Evolutionary conservation across 2,113 vertebrate species (phyloP), one percentile per base, ranked within the genome.

Genomic region (Nibea albiflora): DNA sequence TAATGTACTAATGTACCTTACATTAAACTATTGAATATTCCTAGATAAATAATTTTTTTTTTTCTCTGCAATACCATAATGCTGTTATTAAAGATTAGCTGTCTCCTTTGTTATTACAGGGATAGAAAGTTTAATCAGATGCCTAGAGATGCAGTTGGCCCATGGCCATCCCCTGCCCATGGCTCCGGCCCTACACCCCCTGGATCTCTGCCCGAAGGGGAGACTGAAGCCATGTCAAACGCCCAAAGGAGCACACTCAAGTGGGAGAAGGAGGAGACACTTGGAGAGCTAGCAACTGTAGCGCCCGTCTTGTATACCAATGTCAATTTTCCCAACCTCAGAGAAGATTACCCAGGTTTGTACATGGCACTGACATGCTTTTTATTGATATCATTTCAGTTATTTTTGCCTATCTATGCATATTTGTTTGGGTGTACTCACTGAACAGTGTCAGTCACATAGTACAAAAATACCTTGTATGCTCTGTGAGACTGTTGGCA

Each of bases 271-370:
- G 98, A 99, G 77, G 98, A 99, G 92, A 96, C 97, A 14, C 95
- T 99, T 73, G 98, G 97, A 52, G 98, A 99, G 80, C 96, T 97
- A 94, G 98, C 98, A 53, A 99, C 98, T 0, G 98, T 99, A 3
- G 98, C 98, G 2, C 98, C 98, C 1, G 98, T 99, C 79, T 96
- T 99, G 4, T 99, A 99, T 85, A 99, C 98, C 20, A 99, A 99
- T 81, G 94, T 99, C 61, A 99, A 99, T 88, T 99, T 99, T 79
- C 98, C 98, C 62, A 97, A 95, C 74, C 95, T 99, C 63, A 98
- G 95, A 93, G 98, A 98, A 74, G 98, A 99, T 84, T 99, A 98
- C 84, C 98, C 98, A 79, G 98, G 98, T 98, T 69, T 74, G 93
- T 70, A n/a, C 5, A 67, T 47, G 11, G 1, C 19, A 31, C 9